Base-by-base conservation (phyloP, 2,797 vertebrate genomes). In the Oophaga sylvatica region DNA sequence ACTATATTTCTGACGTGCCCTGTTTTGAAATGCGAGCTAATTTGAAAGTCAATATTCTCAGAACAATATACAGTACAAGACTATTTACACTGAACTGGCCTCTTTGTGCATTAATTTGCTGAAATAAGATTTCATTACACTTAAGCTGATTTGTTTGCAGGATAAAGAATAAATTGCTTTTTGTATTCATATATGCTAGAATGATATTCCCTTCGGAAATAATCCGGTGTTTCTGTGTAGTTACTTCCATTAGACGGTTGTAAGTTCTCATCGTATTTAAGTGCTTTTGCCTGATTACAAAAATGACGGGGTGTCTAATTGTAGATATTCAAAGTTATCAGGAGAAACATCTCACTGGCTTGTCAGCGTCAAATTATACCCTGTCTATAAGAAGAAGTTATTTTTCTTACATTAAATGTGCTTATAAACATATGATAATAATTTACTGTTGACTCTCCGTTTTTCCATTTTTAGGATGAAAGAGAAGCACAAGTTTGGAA, bases 41-140 rank as follows among this genome's bases (percentile, higher is more conserved):
- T 95, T 93, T 94, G 71, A 93, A 94, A 95, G 93, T 94, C 92
- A 91, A 90, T 93, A 90, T 87, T 81, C 88, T 91, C 92, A 92
- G 92, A 93, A 94, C 91, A 92, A 93, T 91, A 88, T 68, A 90
- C n/a, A 87, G 78, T 88, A 90, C 91, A 92, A 91, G 90, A 89
- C 90, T 93, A 92, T 94, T 93, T 93, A 93, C 91, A 90, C 80
- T 90, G 90, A 89, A 91, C 91, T 90, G 85, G 90, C 93, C 93
- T 89, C 91, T 94, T 93, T 81, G 90, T 87, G 81, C 87, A 41
- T 90, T 92, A 90, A 91, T 93, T 93, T 92, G 89, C 65, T 91
- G 90, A 93, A 92, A 91, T 92, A 90, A 91, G 90, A 91, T 93
- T 92, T 92, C 90, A 91, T 91, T 91, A 92, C 90, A 83, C 88